Base-by-base conservation (phyloP, 2,888 invertebrate species). In the Chorisops tibialis region DNA sequence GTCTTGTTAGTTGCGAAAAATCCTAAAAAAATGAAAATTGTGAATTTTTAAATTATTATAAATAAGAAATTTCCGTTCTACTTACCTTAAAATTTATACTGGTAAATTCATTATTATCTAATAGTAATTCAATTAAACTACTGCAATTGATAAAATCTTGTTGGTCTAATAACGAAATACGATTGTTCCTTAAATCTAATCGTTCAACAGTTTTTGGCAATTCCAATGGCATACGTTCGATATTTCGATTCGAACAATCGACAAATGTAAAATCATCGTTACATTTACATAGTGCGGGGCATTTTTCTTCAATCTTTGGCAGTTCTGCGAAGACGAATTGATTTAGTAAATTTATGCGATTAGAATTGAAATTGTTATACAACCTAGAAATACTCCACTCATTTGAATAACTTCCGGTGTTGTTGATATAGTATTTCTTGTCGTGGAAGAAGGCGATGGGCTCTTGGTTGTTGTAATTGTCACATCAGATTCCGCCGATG, bases 161-260 rank as follows among this genome's bases (percentile, higher is more conserved):
- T 9, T 70, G 65, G 47, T 70, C 69, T 63, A 78, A 63, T 66
- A 74, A 68, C 14, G 65, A 67, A 58, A 78, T 75, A 30, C 67
- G 67, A 70, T 78, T 78, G 60, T 74, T 64, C 65, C 77, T 77
- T 68, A 79, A 71, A 68, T 77, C 74, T 68, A 79, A 66, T 38
- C 73, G 71, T 43, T 71, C 66, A 14, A 72, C 72, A 65, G 69
- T 73, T 54, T 68, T 68, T 11, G 79, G 77, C 65, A 78, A 62
- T 68, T 75, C 71, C 47, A 74, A 68, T 24, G 84, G 84, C 54
- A 84, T 75, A 69, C 81, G 78, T 16, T 78, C 79, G 59, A 84
- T 72, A 37, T 74, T 77, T 61, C 75, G 77, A 67, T 80, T 78
- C 9, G 81, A 78, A 71, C 84, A 85, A 71, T 82, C 79, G 49